Conservation (phyloP, 92 coral and sea anemone genomes). For the Phenganax stokvisi region DNA sequence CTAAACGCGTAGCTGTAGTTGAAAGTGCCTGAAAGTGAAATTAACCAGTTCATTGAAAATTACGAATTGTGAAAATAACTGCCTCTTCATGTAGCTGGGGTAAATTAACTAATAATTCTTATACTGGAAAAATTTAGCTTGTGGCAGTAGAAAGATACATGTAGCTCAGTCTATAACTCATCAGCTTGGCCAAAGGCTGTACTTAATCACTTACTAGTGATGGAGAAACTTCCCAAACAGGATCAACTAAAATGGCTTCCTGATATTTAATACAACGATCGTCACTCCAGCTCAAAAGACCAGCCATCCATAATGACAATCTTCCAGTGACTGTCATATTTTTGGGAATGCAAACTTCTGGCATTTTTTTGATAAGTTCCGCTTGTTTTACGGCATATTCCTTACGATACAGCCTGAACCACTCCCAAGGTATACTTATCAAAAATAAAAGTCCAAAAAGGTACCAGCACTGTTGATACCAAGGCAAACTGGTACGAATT, state of each 20-base stretch:
- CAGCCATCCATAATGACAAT: slow-evolving; percentile 56
- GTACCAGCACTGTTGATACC: slow-evolving; percentile 60
- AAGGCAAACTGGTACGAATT: slow-evolving; percentile 50
- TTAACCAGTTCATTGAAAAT: background rate
- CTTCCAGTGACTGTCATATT: slow-evolving; percentile 60
- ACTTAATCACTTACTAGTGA: slow-evolving; percentile 52
- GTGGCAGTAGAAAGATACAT: too few relatives aligned
- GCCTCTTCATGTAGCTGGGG: background rate
- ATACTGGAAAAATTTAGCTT: too few relatives aligned
- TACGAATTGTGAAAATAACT: background rate
- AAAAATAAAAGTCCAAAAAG: slow-evolving; percentile 53
- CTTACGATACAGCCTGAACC: slow-evolving; percentile 75
- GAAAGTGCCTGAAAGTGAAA: slow-evolving; percentile 66
- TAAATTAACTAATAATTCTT: too few relatives aligned
- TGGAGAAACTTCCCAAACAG: slow-evolving; percentile 92
- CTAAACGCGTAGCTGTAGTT: slow-evolving; percentile 67
- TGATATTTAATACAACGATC: slow-evolving; percentile 71
- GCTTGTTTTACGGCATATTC: slow-evolving; percentile 83
- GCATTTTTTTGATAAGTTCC: slow-evolving; percentile 54
- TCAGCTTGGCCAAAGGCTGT: background rate
- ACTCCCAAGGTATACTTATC: slow-evolving; percentile 92
- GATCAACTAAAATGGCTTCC: slow-evolving; percentile 84
- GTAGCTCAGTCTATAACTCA: background rate
- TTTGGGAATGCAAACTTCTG: slow-evolving; percentile 65
- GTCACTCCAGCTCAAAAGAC: slow-evolving; percentile 53